Base-by-base conservation (phyloP, 2,888 invertebrate genomes). In the Eristalis pertinax region DNA sequence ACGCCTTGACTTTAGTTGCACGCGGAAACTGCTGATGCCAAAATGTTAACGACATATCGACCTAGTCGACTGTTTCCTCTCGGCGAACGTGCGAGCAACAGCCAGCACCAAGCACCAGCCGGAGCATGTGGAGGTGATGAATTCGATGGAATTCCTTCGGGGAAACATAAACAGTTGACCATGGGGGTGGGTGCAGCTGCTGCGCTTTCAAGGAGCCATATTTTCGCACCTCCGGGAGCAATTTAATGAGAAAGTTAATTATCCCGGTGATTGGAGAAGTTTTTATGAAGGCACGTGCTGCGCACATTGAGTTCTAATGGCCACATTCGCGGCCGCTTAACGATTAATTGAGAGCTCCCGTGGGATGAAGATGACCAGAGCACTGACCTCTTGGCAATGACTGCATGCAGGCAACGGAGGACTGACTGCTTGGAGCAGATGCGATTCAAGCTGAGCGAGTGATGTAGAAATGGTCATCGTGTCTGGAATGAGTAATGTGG, bases 161-260 rank as follows among this genome's bases (percentile, higher is more conserved):
- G 50, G 43, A 58, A 79, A 69, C 75, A 73, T 22, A 63, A 63
- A 56, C 19, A 63, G 32, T n/a, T 75, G 64, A 62, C 82, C 67
- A 77, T 69, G 63, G 63, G 85, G 76, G 72, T 43, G 75, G 70
- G 22, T 58, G 65, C 13, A 35, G 19, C 19, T 62, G 11, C 32
- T 8, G 32, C 32, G 32, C 32, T 32, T 32, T 32, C 8, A 32
- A 32, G 32, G 11, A 13, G 24, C 10, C 26, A 50, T 22, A 73
- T 77, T 65, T 65, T 86, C 77, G 29, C 85, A 86, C 85, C 85
- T 86, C 73, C 50, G 38, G 69, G 38, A 56, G 50, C 43, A 11
- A 62, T 86, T 86, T 86, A 86, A 86, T 82, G 82, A 74, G 82
- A 73, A 78, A 82, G 74, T 74, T 82, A 86, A 86, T 86, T 82